Evolutionary conservation across 2,113 vertebrate species (phyloP).

Genomic region (Fulmarus glacialis): DNA sequence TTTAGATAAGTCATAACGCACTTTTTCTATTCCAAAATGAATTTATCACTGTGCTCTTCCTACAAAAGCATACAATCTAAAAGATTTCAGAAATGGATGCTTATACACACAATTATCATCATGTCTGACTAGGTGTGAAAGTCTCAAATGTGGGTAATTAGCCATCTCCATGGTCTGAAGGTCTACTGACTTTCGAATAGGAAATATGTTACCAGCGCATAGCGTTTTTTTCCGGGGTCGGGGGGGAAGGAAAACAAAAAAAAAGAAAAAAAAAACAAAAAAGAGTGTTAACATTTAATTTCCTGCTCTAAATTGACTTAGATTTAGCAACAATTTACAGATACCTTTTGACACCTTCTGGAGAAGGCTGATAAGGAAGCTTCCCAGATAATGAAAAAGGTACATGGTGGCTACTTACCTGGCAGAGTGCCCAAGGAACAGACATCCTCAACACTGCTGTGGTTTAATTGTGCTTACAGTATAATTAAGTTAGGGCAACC

Average conservation of each 20-base stretch:
- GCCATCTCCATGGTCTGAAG: neutral
- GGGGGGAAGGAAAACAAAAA: too few relatives aligned
- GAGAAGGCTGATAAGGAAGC: neutral
- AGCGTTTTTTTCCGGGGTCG: accelerated
- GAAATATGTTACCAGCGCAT: neutral
- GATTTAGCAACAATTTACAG: neutral
- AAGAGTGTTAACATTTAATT: neutral
- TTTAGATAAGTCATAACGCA: neutral
- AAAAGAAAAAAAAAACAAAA: neutral
- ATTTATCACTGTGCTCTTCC: neutral
- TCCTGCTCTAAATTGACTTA: neutral
- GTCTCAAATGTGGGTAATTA: neutral
- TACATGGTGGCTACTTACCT: neutral
- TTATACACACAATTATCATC: neutral
- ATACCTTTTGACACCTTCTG: neutral
- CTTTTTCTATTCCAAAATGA: neutral
- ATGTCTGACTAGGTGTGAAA: neutral
- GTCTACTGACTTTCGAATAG: neutral
- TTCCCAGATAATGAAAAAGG: neutral
- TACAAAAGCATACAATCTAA: neutral
- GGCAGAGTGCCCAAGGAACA: neutral
- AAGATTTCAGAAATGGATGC: neutral
- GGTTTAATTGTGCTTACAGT: neutral
- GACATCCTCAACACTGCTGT: neutral
- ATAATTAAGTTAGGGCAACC: neutral